A percentile compares a stretch with the other conserved stretches of the same genome.
Evolutionary conservation across 1,140 invertebrate genomes (phyloP).

Genomic region (Lasioglossum baleicum): DNA sequence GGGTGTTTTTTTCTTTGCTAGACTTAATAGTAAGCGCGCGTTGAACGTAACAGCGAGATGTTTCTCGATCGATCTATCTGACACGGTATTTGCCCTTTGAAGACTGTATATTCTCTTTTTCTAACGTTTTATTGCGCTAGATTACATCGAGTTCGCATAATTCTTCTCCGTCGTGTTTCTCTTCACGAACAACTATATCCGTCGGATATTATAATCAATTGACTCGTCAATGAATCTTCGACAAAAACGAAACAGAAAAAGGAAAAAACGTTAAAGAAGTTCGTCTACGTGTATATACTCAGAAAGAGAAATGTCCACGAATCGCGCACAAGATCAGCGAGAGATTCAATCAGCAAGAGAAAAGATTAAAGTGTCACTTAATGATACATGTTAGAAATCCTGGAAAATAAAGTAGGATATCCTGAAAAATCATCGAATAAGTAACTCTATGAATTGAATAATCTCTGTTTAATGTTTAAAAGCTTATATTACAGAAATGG

Average conservation of each 20-base stretch:
- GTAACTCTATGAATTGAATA: constrained; percentile 72
- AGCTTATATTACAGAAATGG: constrained; percentile 68
- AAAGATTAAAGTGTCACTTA: constrained; percentile 33
- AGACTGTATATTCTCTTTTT: no score
- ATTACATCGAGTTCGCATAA: constrained; percentile 16
- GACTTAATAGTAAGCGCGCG: background rate
- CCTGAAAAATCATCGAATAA: constrained; percentile 73
- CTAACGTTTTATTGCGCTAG: background rate
- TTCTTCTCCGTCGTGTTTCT: background rate
- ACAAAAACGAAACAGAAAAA: background rate
- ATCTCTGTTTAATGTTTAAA: constrained; percentile 73
- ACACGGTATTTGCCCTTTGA: constrained; percentile 17
- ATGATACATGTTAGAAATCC: constrained; percentile 57
- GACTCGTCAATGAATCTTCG: background rate
- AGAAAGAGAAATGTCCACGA: background rate
- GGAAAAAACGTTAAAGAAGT: background rate
- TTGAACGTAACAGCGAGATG: background rate
- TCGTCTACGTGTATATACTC: background rate
- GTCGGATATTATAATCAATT: background rate
- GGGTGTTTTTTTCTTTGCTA: background rate
- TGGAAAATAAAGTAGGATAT: constrained; percentile 73
- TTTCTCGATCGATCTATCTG: background rate
- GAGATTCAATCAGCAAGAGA: background rate
- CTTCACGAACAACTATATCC: constrained; percentile 9
- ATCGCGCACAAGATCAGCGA: background rate